Conservation (phyloP, 2,888 invertebrate genomes). For the Latheticus oryzae region DNA sequence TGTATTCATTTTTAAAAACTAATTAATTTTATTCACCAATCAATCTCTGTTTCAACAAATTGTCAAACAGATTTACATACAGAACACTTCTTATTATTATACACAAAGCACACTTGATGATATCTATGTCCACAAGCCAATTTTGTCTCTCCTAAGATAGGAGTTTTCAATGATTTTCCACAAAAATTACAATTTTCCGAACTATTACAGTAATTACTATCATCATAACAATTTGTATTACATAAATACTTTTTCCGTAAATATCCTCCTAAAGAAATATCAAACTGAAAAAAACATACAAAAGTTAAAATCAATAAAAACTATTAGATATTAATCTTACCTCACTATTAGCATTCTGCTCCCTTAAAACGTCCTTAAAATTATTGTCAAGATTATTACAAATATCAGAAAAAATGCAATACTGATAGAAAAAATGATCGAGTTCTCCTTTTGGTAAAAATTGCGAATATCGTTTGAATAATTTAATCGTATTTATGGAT, state of each 20-base stretch:
- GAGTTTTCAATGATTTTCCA: slow-evolving; percentile 54
- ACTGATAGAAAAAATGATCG: slow-evolving; percentile 72
- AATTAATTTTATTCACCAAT: no score
- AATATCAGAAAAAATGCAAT: slow-evolving; percentile 67
- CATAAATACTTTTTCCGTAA: slow-evolving; percentile 53
- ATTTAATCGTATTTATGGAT: slow-evolving; percentile 69
- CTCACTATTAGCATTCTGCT: slow-evolving; percentile 13
- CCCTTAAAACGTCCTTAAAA: not conserved
- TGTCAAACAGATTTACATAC: slow-evolving; percentile 47
- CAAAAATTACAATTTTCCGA: slow-evolving; percentile 55
- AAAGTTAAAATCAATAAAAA: slow-evolving; percentile 45
- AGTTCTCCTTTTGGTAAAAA: slow-evolving; percentile 71
- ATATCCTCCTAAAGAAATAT: slow-evolving; percentile 53
- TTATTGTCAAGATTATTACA: slow-evolving; percentile 60
- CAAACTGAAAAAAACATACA: slow-evolving; percentile 62
- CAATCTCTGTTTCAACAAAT: not conserved
- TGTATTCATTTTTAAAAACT: no score
- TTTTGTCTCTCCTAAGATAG: slow-evolving; percentile 53
- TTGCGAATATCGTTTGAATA: slow-evolving; percentile 70
- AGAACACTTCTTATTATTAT: slow-evolving; percentile 53
- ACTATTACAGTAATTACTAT: slow-evolving; percentile 9
- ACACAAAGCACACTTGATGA: slow-evolving; percentile 58
- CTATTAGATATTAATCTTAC: slow-evolving; percentile 5
- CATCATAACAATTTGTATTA: slow-evolving; percentile 27
- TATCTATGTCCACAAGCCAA: slow-evolving; percentile 58